Percentiles rank a stretch among this genome's conserved stretches.
Conservation (phyloP, 2,888 invertebrate genomes). For the Zonitis immaculata region DNA sequence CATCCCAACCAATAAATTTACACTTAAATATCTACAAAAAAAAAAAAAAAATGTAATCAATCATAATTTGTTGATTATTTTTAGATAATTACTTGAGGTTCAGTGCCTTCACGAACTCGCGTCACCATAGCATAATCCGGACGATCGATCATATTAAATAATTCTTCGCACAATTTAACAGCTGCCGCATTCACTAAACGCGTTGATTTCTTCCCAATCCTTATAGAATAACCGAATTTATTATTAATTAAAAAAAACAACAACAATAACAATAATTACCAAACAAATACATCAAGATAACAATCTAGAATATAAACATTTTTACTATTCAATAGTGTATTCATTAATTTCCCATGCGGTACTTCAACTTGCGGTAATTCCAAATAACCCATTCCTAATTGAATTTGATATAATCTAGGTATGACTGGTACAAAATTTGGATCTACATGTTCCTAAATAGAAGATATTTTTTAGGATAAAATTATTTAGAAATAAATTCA, state of each 20-base stretch:
- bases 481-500: slow-evolving; percentile 8
- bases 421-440: slow-evolving; percentile 59
- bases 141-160: slow-evolving; percentile 90
- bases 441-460: slow-evolving; percentile 65
- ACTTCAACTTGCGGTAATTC: slow-evolving; percentile 92
- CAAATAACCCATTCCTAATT: slow-evolving; percentile 96
- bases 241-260: not conserved
- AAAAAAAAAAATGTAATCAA: not conserved
- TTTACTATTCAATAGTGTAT: slow-evolving; percentile 77
- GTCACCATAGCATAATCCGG: slow-evolving; percentile 85
- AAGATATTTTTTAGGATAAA: slow-evolving; percentile 6
- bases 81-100: slow-evolving; percentile 61
- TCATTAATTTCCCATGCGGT: slow-evolving; percentile 69
- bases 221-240: slow-evolving; percentile 38
- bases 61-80: not conserved
- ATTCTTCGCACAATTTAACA: slow-evolving; percentile 92
- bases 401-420: slow-evolving; percentile 88
- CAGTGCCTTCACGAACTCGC: slow-evolving; percentile 86
- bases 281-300: slow-evolving; percentile 89
- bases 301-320: slow-evolving; percentile 97
- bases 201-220: slow-evolving; percentile 97
- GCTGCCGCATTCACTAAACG: slow-evolving; percentile 92
- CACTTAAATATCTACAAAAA: slow-evolving; percentile 79
- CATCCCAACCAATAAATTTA: slow-evolving; percentile 97
- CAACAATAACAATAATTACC: slow-evolving; percentile 56